Base-by-base conservation (phyloP, 2,113 vertebrate genomes). In the Mastomys natalensis region DNA sequence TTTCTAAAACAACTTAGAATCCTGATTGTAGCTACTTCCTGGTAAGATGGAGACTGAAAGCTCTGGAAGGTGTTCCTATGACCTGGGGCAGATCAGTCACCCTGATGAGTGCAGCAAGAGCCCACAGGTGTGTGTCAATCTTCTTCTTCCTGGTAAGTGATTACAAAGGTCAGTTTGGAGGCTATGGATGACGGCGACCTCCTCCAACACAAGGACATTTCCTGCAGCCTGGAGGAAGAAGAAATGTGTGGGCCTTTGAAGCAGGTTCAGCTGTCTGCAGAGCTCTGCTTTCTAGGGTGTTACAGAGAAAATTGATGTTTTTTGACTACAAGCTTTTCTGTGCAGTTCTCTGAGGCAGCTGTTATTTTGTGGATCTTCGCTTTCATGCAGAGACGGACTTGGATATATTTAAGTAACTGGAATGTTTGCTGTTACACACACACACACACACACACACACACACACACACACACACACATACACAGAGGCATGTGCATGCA, bases 91-190 rank as follows among this genome's bases (percentile, higher is more conserved):
- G 43, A 40, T 5, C 16, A 7, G 21, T 1, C 1, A 2, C 19
- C 43, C 74, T 0, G 37, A 15, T 45, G 24, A 2, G 19, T 0
- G 1, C 0, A 2, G 3, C 17, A 17, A 24, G 31, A 11, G 62
- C 2, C 4, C 0, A 40, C 12, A 40, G 19, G 0, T 55, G n/a
- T n/a, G 34, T 77, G 53, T 53, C 55, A 15, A 17, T 8, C 45
- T 1, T 37, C 45, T 1, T 26, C 9, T n/a, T 21, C 22, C 58
- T 60, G 3, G 8, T 0, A 1, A 13, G 2, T 0, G 10, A 17
- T 45, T 4, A 15, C 26, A 1, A 13, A 11, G 16, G 17, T 4
- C 7, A 7, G 9, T 22, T 12, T 51, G 34, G 95, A 74, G 87
- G 53, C 34, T 31, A 48, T 7, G 55, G 60, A 58, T 64, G 15